These are phyloP conservation scores for Dorcus hopei DNA, from an alignment of 2,888 invertebrate genomes.

Conservation along the genomic window DNA sequence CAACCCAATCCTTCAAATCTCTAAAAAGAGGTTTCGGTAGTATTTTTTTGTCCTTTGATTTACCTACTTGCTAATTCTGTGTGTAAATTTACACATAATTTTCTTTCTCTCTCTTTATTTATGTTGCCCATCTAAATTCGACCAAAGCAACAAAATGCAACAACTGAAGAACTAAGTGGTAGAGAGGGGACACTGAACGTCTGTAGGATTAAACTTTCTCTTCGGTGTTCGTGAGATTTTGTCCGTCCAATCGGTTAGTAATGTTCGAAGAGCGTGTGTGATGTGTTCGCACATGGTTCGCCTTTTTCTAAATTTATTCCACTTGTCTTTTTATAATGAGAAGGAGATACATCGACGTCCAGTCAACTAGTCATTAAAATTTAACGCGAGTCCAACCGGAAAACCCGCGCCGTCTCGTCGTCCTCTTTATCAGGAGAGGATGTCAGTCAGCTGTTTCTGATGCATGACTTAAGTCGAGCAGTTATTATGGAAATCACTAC, in stretches of 20 bases:
- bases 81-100: too few species aligned
- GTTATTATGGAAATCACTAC: not conserved
- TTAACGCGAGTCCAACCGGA: not conserved
- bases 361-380: too few species aligned
- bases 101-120: too few species aligned
- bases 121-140: too few species aligned
- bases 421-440: slow-evolving; percentile 13
- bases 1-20: too few species aligned
- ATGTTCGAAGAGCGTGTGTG: slow-evolving; percentile 12
- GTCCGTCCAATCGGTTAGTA: slow-evolving; percentile 11
- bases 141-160: slow-evolving; percentile 9
- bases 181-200: slow-evolving; percentile 24
- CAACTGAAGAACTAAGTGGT: not conserved
- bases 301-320: not conserved
- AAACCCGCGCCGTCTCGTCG: not conserved
- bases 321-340: too few species aligned
- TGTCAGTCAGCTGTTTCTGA: slow-evolving; percentile 21
- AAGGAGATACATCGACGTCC: not conserved
- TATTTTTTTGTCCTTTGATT: too few species aligned
- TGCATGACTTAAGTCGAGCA: slow-evolving; percentile 2
- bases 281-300: not conserved
- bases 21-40: too few species aligned
- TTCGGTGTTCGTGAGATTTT: slow-evolving; percentile 19
- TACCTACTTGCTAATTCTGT: too few species aligned
- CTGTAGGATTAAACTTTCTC: slow-evolving; percentile 26